Base-by-base conservation (phyloP, 2,888 invertebrate species). In the Amiota communis region DNA sequence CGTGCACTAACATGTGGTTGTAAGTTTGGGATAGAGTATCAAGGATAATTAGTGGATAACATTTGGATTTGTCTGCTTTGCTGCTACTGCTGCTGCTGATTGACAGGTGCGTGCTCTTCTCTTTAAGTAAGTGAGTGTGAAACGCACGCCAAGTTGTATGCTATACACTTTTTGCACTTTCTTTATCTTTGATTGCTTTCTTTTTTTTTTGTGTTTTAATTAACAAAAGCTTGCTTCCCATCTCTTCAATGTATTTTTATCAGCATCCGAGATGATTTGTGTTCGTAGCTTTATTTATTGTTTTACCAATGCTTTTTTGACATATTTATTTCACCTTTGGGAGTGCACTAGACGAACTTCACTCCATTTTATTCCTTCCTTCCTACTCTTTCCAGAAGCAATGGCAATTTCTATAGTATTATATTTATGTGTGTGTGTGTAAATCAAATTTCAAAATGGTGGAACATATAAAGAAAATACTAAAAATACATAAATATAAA, bases 11-110 rank as follows among this genome's bases (percentile, higher is more conserved):
- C 68, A 49, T 64, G 65, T 23, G 47, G 20, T 17, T 48, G 13
- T 17, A 9, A 47, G 47, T 15, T n/a, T 23, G 17, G 20, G 47
- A 65, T 75, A 75, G 76, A 49, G 46, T 11, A 63, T 36, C 61
- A n/a, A 17, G 83, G 84, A 82, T 83, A 83, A 83, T 83, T 83
- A 83, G 83, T 84, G 84, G 78, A 84, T 78, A 83, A 84, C 85
- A 76, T 85, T 81, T 79, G 81, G 79, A 79, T 83, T 78, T 76
- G 74, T 75, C 17, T 15, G 61, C 51, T 59, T 61, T 15, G 12
- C 48, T 46, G 63, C 36, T 63, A 23, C 23, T 23, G 23, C 3
- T 23, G 23, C 3, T 36, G 8, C 67, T 15, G 75, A 77, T 68
- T 79, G 81, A 78, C 82, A 85, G 82, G 85, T 83, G 79, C 65